phyloP scores from a whole-genome alignment of 2,797 vertebrate genomes.

The Harpagifer antarcticus region DNA sequence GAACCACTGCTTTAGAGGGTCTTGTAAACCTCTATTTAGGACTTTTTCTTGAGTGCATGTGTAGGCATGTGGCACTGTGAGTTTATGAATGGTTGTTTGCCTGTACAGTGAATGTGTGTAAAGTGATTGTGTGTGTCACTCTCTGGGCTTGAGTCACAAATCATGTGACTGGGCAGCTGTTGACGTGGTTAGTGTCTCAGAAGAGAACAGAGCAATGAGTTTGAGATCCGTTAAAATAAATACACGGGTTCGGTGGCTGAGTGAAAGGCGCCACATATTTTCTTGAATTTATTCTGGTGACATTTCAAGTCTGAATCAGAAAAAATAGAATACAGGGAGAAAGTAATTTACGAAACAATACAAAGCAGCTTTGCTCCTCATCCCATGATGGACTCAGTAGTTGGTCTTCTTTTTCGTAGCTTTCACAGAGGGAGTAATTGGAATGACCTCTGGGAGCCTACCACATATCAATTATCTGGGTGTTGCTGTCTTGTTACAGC shows the following conservation, averaged over 20 bases:
- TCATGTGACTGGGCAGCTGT: conserved; percentile 39
- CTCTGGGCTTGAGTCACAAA: conserved; percentile 28
- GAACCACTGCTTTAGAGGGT: background rate
- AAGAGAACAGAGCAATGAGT: conserved; percentile 32
- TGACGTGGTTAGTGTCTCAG: conserved; percentile 16
- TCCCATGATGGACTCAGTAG: conserved; percentile 46
- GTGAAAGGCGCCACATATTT: conserved; percentile 54
- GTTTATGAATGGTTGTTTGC: background rate
- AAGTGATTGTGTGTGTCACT: background rate
- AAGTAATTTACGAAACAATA: conserved; percentile 39
- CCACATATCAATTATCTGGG: conserved; percentile 58
- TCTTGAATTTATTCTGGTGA: conserved; percentile 67
- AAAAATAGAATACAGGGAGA: conserved; percentile 26
- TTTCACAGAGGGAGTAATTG: conserved; percentile 68
- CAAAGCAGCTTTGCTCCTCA: conserved; percentile 10
- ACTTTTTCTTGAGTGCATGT: background rate
- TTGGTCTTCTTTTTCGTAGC: conserved; percentile 35
- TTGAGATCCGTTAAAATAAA: conserved; percentile 30
- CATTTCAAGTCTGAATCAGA: conserved; percentile 67
- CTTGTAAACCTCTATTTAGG: background rate
- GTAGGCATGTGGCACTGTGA: background rate
- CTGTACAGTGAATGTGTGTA: background rate
- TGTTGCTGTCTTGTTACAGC: conserved; percentile 64
- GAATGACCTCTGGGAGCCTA: conserved; percentile 62
- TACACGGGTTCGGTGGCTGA: conserved; percentile 33